A percentile compares a stretch with the other conserved stretches of the same genome.
Conservation (phyloP, 2,888 invertebrate species). For the Drosophila atripex region DNA sequence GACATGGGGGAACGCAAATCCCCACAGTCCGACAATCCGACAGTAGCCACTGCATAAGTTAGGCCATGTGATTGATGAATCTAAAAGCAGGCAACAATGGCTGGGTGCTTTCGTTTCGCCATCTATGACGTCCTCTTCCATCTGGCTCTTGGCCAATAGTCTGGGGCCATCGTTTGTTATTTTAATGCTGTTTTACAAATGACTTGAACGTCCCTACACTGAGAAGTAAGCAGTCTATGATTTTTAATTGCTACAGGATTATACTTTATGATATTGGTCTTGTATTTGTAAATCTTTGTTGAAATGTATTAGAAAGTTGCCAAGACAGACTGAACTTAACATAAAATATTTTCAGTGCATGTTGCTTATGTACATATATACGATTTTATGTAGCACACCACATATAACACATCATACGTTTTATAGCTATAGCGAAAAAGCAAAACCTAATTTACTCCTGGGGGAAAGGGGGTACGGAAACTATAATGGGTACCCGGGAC, state of each 20-base stretch:
- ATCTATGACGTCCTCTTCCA: constrained; percentile 23
- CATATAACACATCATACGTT: constrained; percentile 41
- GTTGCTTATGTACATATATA: background rate
- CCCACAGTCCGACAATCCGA: background rate
- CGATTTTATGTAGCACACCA: constrained; percentile 20
- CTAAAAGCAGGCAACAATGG: background rate
- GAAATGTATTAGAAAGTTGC: no score
- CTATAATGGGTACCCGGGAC: constrained; percentile 18
- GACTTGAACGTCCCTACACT: constrained; percentile 40
- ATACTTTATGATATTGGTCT: background rate
- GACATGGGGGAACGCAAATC: background rate
- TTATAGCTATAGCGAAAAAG: constrained; percentile 49
- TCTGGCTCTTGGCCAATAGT: constrained; percentile 23
- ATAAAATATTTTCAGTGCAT: constrained; percentile 1
- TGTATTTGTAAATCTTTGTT: no score
- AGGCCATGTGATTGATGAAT: constrained; percentile 25
- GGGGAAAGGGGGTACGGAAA: constrained; percentile 18
- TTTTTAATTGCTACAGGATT: no score
- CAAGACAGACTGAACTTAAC: no score
- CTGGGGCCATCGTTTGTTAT: constrained; percentile 31
- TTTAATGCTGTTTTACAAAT: constrained; percentile 39
- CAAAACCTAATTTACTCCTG: constrained; percentile 73
- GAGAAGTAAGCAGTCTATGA: background rate
- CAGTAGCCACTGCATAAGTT: constrained; percentile 8
- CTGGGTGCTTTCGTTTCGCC: constrained; percentile 8